Base-by-base conservation (phyloP, 1,140 invertebrate genomes). In the Danaus melanippus region DNA sequence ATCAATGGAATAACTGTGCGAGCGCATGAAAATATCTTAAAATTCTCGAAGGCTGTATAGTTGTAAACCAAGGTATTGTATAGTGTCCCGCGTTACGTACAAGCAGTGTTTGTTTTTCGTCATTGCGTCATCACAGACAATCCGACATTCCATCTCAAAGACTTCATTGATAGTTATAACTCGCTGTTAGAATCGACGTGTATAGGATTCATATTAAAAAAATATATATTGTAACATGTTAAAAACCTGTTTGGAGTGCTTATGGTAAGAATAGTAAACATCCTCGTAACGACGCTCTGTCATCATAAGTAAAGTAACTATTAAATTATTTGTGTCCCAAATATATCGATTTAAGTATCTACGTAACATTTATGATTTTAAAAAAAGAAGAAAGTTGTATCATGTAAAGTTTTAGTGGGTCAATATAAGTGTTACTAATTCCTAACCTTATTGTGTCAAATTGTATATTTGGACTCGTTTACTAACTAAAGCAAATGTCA, bases 211-310 rank as follows among this genome's bases (percentile, higher is more conserved):
- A 21, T 42, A 46, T 64, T 66, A 58, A 56, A 42, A 51, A 60
- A 50, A 52, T 47, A 40, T 47, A 40, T 52, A 52, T 11, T 12
- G 2, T 39, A 75, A 66, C 54, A 85, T 85, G 82, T 70, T 82
- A 50, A 83, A 84, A 69, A 66, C 72, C 50, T 85, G 82, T 76
- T 85, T 70, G 61, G 77, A 84, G 59, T 85, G 82, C 58, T 50
- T 84, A 15, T 71, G 76, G 74, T 79, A 76, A 67, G 75, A 66
- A 46, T 58, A 57, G 17, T 12, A 11, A 32, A 32, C 21, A 4
- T 32, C 21, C 21, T 32, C 21, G 6, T 32, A 32, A 1, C 21
- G 21, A 32, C 21, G 21, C 2, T 32, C 21, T 32, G 2, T 32
- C 21, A 32, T 32, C 21, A 32, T 32, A 32, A 7, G 21, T 32